Evolutionary conservation across 2,113 vertebrate species (phyloP).

Genomic region (Anolis sagrei): DNA sequence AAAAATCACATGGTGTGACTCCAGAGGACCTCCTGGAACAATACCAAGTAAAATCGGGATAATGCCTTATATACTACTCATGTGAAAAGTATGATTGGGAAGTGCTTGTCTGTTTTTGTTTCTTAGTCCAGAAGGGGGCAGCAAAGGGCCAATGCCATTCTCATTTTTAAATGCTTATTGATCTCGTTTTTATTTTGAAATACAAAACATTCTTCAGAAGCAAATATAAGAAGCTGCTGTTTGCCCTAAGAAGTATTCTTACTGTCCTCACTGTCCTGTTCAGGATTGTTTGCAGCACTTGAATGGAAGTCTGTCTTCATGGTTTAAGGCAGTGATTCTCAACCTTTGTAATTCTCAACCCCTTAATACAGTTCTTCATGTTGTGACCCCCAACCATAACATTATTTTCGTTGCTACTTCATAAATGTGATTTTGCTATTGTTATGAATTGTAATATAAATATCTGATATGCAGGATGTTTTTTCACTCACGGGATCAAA

Average conservation of each 20-base stretch:
- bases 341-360: no score
- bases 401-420: no score
- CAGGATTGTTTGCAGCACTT: background rate
- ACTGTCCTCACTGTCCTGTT: background rate
- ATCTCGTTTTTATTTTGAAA: background rate
- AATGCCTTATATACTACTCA: background rate
- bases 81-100: background rate
- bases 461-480: no score
- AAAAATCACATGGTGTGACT: background rate
- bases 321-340: no score
- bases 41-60: background rate
- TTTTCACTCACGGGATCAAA: no score
- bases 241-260: background rate
- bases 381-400: no score
- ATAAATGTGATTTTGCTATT: no score
- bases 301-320: background rate
- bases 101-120: background rate
- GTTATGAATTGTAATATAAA: no score
- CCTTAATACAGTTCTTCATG: no score
- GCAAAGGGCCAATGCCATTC: background rate
- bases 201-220: background rate
- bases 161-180: background rate
- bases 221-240: background rate
- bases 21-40: background rate
- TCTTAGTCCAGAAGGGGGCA: slow-evolving; percentile 25